Evolutionary conservation across 2,113 vertebrate genomes (phyloP).

Genomic region (Lagopus leucura): DNA sequence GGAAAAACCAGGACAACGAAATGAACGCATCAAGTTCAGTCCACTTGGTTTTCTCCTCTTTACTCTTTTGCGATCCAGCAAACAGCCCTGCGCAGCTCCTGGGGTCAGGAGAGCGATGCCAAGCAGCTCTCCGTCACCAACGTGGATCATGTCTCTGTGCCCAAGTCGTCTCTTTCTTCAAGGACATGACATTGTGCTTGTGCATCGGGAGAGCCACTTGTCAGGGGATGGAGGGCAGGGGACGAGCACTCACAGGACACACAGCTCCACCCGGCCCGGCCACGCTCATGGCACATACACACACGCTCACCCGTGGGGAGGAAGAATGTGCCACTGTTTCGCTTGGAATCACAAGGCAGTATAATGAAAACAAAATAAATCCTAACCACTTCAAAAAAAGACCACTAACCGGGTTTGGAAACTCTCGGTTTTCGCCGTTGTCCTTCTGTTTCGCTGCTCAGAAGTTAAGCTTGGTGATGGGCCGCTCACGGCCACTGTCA

Average conservation of each 20-base stretch:
- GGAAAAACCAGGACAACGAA: background rate
- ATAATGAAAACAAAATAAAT: constrained; percentile 4
- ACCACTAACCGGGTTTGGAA: constrained; percentile 35
- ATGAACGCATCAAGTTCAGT: constrained; percentile 42
- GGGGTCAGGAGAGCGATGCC: background rate
- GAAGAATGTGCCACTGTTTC: constrained; percentile 46
- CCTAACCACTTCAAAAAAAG: constrained; percentile 51
- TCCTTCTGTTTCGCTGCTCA: constrained; percentile 52
- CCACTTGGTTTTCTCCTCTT: constrained; percentile 20
- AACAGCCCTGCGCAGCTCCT: background rate
- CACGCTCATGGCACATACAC: constrained; percentile 71
- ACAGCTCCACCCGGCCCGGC: constrained; percentile 33
- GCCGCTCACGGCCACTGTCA: constrained; percentile 90
- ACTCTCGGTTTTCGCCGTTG: background rate
- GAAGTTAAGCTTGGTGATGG: constrained; percentile 96
- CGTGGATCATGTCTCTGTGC: background rate
- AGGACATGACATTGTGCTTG: constrained; percentile 78
- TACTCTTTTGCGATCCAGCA: constrained; percentile 35
- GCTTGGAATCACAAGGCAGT: constrained; percentile 69
- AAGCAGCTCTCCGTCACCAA: constrained; percentile 2
- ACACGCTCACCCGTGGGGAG: background rate
- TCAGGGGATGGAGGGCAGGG: background rate
- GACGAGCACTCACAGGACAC: background rate
- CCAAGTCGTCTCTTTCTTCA: constrained; percentile 64
- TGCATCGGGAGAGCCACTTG: constrained; percentile 62